These are phyloP conservation scores for Drosophila prolongata DNA, from an alignment of 2,888 invertebrate genomes.

Conservation along the genomic window DNA sequence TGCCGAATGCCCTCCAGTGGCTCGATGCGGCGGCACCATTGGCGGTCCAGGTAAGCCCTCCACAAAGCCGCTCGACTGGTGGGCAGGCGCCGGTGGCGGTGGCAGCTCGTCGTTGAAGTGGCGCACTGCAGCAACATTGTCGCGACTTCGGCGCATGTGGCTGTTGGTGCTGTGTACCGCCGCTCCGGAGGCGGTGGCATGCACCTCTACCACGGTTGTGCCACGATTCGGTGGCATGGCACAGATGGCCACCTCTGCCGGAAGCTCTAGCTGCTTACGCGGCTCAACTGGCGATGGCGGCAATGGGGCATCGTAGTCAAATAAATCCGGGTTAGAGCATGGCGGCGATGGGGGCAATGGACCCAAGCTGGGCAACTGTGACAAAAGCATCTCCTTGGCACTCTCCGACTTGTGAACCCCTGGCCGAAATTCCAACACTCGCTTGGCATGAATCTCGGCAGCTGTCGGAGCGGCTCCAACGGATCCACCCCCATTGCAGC, in stretches of 20 bases:
- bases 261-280: conserved; percentile 85
- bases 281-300: conserved; percentile 92
- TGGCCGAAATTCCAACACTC: conserved; percentile 84
- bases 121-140: conserved; percentile 74
- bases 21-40: conserved; percentile 82
- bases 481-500: conserved; percentile 31
- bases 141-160: conserved; percentile 69
- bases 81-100: conserved; percentile 78
- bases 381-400: conserved; percentile 88
- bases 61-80: conserved; percentile 54
- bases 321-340: conserved; percentile 77
- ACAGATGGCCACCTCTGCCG: conserved; percentile 16
- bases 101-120: conserved; percentile 80
- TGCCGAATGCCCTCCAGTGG: conserved; percentile 86
- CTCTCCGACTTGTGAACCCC: conserved; percentile 91
- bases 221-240: conserved; percentile 53
- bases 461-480: conserved; percentile 61
- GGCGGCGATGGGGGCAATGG: conserved; percentile 84
- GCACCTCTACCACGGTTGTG: conserved; percentile 71
- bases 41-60: conserved; percentile 55
- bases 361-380: conserved; percentile 82
- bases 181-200: conserved; percentile 71
- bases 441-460: conserved; percentile 80
- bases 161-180: conserved; percentile 67
- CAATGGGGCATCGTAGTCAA: conserved; percentile 86